These are phyloP conservation scores for Leptopterna dolabrata DNA, from an alignment of 2,888 invertebrate genomes.

Conservation along the genomic window DNA sequence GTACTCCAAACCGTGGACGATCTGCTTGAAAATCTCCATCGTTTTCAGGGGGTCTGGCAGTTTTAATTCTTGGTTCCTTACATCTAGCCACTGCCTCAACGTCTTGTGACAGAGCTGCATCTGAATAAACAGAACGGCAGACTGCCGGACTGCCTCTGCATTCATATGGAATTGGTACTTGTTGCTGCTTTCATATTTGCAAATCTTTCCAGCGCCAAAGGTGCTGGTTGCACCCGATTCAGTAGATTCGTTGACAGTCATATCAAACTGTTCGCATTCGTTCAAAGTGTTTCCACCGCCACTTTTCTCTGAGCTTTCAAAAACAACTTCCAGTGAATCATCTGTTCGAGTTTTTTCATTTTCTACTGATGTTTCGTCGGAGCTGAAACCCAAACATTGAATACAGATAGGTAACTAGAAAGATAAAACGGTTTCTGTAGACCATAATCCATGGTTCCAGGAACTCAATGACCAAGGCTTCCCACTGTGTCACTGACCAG, in stretches of 20 bases:
- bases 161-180: neutral
- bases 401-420: no score
- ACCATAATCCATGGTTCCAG: no score
- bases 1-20: constrained; percentile 79
- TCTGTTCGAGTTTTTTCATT: constrained; percentile 32
- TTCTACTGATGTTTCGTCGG: constrained; percentile 5
- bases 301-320: constrained; percentile 50
- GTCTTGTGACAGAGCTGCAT: constrained; percentile 85
- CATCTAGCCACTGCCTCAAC: constrained; percentile 79
- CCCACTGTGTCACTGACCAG: no score
- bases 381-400: constrained; percentile 26
- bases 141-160: constrained; percentile 62
- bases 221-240: constrained; percentile 2
- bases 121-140: constrained; percentile 82
- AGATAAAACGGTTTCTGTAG: no score
- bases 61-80: constrained; percentile 69
- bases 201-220: constrained; percentile 27
- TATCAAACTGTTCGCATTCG: neutral
- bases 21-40: constrained; percentile 76
- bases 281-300: neutral
- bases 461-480: no score
- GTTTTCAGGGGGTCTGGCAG: constrained; percentile 62
- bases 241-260: neutral
- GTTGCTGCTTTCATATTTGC: constrained; percentile 16
- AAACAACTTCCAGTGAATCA: constrained; percentile 59